A percentile compares a stretch with the other conserved stretches of the same genome.
phyloP scores from a whole-genome alignment of 2,113 vertebrate genomes.

The Prionailurus viverrinus region DNA sequence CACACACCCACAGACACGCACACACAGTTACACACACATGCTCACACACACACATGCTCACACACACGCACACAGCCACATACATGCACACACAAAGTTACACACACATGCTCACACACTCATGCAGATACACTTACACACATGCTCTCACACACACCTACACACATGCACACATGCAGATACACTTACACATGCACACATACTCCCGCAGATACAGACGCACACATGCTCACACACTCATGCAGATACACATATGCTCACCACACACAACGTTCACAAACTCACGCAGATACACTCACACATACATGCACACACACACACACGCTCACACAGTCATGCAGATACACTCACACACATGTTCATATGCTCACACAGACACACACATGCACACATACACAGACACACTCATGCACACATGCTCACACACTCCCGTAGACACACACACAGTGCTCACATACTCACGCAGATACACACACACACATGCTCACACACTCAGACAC shows the following conservation, averaged over 20 bases:
- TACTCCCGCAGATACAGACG: not conserved
- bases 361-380: too few relatives aligned
- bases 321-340: too few relatives aligned
- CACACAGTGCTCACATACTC: not conserved
- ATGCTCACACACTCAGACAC: not conserved
- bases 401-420: not conserved
- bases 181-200: too few relatives aligned
- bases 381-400: not conserved
- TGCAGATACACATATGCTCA: not conserved
- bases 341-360: not conserved
- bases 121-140: not conserved
- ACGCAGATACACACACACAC: not conserved
- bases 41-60: not conserved
- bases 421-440: not conserved
- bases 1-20: not conserved
- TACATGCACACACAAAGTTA: accelerated
- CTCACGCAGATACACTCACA: not conserved
- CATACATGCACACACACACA: not conserved
- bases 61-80: not conserved
- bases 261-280: not conserved
- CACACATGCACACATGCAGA: too few relatives aligned
- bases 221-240: not conserved
- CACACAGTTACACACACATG: not conserved
- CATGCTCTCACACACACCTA: not conserved
- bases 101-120: not conserved